phyloP scores from a whole-genome alignment of 2,113 vertebrate genomes.

The Choloepus hoffmanni region DNA sequence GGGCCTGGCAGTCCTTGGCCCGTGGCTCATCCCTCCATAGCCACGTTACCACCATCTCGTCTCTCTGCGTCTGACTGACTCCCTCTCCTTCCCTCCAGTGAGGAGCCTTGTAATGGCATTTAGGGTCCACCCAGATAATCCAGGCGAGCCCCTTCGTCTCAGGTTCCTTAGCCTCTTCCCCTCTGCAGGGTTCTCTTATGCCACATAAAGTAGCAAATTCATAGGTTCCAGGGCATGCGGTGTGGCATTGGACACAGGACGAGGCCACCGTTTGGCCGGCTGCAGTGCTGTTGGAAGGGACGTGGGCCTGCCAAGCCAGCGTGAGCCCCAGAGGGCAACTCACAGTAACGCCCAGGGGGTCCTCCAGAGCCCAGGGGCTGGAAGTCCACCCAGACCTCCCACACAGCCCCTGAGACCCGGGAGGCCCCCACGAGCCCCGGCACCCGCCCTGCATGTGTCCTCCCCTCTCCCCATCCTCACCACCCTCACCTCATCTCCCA shows the following conservation, averaged over 20 bases:
- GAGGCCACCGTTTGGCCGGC: background rate
- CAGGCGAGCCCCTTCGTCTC: background rate
- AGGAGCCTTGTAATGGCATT: accelerated
- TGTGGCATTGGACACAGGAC: too few relatives aligned
- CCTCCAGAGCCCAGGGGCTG: background rate
- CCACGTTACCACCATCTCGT: background rate
- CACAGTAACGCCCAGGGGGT: accelerated
- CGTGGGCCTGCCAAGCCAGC: background rate
- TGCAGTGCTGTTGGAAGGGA: background rate
- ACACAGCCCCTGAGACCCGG: background rate
- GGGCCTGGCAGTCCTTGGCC: accelerated
- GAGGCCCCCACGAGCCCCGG: background rate
- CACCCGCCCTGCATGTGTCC: accelerated
- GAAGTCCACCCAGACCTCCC: accelerated
- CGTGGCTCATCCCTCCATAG: background rate
- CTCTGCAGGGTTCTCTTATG: background rate
- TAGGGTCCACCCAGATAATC: background rate
- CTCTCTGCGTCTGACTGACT: background rate
- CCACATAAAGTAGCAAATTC: accelerated
- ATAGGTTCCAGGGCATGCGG: background rate
- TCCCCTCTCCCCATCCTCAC: background rate
- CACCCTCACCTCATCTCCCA: background rate
- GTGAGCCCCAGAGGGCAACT: background rate
- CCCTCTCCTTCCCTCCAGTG: background rate
- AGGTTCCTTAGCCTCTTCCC: background rate